phyloP scores from a whole-genome alignment of 2,113 vertebrate genomes.

The Chionomys nivalis region DNA sequence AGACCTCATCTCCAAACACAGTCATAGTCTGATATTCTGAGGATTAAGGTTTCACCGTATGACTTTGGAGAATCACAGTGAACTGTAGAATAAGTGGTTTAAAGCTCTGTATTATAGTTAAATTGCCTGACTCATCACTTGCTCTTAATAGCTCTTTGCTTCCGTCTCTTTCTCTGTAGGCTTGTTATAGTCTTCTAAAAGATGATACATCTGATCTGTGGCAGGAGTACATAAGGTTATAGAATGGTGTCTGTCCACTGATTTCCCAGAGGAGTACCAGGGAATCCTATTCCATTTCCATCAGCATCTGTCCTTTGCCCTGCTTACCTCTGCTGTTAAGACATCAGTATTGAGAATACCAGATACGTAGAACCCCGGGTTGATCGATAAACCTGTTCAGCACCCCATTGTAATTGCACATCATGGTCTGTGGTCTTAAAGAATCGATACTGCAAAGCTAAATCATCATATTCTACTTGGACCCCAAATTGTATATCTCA shows the following conservation, averaged over 20 bases:
- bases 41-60: constrained; percentile 16
- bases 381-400: background rate
- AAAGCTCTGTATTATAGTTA: constrained; percentile 5
- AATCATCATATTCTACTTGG: constrained; percentile 4
- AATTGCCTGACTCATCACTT: background rate
- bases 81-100: background rate
- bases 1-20: background rate
- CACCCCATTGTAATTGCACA: background rate
- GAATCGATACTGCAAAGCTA: background rate
- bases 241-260: background rate
- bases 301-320: background rate
- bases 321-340: constrained; percentile 21
- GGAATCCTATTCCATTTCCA: background rate
- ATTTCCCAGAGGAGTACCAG: background rate
- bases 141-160: constrained; percentile 5
- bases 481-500: constrained; percentile 38
- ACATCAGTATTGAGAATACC: background rate
- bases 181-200: constrained; percentile 5
- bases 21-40: background rate
- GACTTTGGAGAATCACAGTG: background rate
- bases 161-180: constrained; percentile 24
- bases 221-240: background rate
- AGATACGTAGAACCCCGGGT: background rate
- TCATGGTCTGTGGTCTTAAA: background rate
- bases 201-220: background rate